These are phyloP conservation scores for Theodoxus fluviatilis DNA, from an alignment of 2,888 invertebrate species.

Conservation along the genomic window DNA sequence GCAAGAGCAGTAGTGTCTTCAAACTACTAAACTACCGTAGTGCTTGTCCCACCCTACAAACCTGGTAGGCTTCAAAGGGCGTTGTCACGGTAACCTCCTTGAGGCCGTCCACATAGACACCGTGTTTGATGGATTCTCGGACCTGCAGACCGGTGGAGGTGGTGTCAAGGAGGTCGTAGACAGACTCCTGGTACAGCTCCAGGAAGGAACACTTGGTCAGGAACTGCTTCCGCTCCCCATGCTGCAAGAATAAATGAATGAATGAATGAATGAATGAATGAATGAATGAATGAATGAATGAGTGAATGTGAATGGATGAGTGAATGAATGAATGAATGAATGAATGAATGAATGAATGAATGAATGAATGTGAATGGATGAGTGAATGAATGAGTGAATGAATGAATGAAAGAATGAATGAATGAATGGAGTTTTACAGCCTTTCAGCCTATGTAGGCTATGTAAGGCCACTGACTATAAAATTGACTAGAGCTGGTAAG, in stretches of 20 bases:
- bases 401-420: too few relatives aligned
- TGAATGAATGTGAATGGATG: too few relatives aligned
- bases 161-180: conserved; percentile 64
- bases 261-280: too few relatives aligned
- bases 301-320: too few relatives aligned
- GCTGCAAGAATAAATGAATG: conserved; percentile 38
- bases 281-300: too few relatives aligned
- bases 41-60: conserved; percentile 27
- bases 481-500: too few relatives aligned
- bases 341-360: conserved; percentile 1
- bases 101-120: conserved; percentile 60
- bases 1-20: too few relatives aligned
- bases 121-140: conserved; percentile 61
- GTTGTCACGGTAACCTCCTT: conserved; percentile 53
- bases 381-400: too few relatives aligned
- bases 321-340: too few relatives aligned
- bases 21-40: not conserved
- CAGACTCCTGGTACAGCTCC: conserved; percentile 66
- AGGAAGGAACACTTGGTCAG: conserved; percentile 63
- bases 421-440: too few relatives aligned
- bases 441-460: too few relatives aligned
- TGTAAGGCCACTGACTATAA: too few relatives aligned
- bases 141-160: conserved; percentile 50
- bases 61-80: conserved; percentile 60
- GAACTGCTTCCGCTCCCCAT: conserved; percentile 59